These are phyloP conservation scores for Halichoerus grypus DNA, from an alignment of 2,113 vertebrate species.

Conservation along the genomic window DNA sequence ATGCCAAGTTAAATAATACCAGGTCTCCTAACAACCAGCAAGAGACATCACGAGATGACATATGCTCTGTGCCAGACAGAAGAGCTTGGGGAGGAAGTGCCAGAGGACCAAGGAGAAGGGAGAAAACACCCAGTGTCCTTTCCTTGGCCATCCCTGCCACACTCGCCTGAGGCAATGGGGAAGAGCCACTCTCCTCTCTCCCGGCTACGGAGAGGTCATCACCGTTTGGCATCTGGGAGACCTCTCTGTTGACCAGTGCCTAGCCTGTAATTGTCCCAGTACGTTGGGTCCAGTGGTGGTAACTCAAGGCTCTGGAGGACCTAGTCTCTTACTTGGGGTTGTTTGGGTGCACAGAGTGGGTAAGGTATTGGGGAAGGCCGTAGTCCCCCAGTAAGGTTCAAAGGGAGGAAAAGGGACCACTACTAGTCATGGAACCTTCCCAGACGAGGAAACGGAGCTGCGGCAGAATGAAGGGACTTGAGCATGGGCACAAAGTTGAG, in stretches of 20 bases:
- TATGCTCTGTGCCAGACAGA: neutral
- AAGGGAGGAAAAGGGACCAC: neutral
- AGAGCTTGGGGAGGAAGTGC: neutral
- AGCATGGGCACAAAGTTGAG: neutral
- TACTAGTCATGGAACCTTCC: neutral
- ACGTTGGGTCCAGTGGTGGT: neutral
- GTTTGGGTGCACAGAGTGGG: neutral
- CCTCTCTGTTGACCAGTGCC: neutral
- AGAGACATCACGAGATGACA: neutral
- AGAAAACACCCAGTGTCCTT: neutral
- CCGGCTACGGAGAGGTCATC: neutral
- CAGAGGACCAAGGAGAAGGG: neutral
- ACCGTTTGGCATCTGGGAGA: neutral
- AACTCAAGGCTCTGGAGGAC: neutral
- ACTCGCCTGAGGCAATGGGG: neutral
- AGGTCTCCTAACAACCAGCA: neutral
- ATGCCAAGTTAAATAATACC: neutral
- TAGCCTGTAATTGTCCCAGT: conserved; percentile 20
- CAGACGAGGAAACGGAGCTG: neutral
- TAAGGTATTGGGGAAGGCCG: neutral
- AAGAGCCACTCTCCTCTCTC: neutral
- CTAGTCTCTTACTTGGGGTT: neutral
- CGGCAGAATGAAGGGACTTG: neutral
- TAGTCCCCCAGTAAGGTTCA: neutral
- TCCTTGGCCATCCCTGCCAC: neutral